Evolutionary conservation across 2,888 invertebrate species (phyloP), one percentile per base, ranked within the genome.

Genomic region (Dastarcus helophoroides): DNA sequence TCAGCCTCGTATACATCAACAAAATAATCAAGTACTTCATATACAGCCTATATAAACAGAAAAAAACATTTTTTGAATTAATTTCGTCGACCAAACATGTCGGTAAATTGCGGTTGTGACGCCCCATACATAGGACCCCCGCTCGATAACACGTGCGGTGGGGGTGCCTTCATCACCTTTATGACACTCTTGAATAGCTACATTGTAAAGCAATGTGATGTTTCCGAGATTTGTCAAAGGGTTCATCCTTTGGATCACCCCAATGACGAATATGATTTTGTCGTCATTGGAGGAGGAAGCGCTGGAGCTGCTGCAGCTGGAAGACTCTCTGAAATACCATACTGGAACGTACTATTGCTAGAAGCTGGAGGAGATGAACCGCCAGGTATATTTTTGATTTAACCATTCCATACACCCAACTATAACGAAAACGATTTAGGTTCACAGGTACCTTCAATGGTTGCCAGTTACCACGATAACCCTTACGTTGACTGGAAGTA

Each of bases 341-440:
- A 71, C 22, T 77, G 76, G 76, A 76, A 73, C 61, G 76, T 80
- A n/a, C 49, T 80, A 14, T 54, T 80, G 6, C 53, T 80, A 37
- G 80, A 80, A 62, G 79, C 79, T 1, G 80, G 80, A 1, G 75
- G 72, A 0, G 78, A 79, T 46, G 79, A 79, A 53, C 78, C 79
- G 0, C 68, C 69, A 1, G 70, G 68, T n/a, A n/a, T n/a, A n/a
- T n/a, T n/a, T n/a, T n/a, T n/a, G n/a, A n/a, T n/a, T n/a, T n/a
- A n/a, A n/a, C n/a, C n/a, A n/a, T n/a, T n/a, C n/a, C n/a, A n/a
- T n/a, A n/a, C n/a, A n/a, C n/a, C n/a, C n/a, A n/a, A n/a, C n/a
- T n/a, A n/a, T n/a, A n/a, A n/a, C n/a, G n/a, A n/a, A n/a, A n/a
- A n/a, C n/a, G n/a, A n/a, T n/a, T n/a, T n/a, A n/a, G n/a, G n/a